phyloP scores from a whole-genome alignment of 2,797 vertebrate species.

The Takifugu rubripes region DNA sequence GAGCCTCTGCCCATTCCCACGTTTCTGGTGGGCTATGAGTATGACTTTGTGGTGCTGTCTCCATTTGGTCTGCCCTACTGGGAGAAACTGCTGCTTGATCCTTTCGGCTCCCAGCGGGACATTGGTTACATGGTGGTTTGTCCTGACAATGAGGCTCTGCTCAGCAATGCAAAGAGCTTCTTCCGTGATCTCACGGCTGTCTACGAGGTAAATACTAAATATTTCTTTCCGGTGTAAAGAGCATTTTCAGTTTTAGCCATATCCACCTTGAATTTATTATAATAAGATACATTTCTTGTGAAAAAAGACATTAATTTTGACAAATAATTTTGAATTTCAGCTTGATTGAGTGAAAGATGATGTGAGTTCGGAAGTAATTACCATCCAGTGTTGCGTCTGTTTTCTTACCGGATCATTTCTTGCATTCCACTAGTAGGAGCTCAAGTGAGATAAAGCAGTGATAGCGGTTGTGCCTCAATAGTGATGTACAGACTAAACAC shows the following conservation, averaged over 20 bases:
- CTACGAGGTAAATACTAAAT: slow-evolving; percentile 84
- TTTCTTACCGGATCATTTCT: too few species aligned
- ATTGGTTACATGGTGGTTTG: slow-evolving; percentile 96
- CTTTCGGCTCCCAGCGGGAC: slow-evolving; percentile 95
- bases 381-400: too few species aligned
- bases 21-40: slow-evolving; percentile 95
- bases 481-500: too few species aligned
- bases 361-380: too few species aligned
- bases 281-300: too few species aligned
- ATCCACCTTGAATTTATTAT: too few species aligned
- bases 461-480: too few species aligned
- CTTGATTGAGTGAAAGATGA: too few species aligned
- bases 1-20: slow-evolving; percentile 98
- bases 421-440: too few species aligned
- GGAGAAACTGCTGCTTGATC: slow-evolving; percentile 98
- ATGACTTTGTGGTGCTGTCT: slow-evolving; percentile 98
- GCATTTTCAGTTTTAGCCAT: slow-evolving; percentile 7
- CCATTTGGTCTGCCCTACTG: slow-evolving; percentile 97
- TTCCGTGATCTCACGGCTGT: slow-evolving; percentile 95
- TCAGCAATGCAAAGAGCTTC: slow-evolving; percentile 90
- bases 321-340: too few species aligned
- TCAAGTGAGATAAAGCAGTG: too few species aligned
- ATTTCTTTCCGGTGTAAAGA: slow-evolving; percentile 16
- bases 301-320: too few species aligned
- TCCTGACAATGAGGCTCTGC: slow-evolving; percentile 92